These are phyloP conservation scores for Lypha dubia DNA, from an alignment of 2,888 invertebrate species.

Conservation along the genomic window DNA sequence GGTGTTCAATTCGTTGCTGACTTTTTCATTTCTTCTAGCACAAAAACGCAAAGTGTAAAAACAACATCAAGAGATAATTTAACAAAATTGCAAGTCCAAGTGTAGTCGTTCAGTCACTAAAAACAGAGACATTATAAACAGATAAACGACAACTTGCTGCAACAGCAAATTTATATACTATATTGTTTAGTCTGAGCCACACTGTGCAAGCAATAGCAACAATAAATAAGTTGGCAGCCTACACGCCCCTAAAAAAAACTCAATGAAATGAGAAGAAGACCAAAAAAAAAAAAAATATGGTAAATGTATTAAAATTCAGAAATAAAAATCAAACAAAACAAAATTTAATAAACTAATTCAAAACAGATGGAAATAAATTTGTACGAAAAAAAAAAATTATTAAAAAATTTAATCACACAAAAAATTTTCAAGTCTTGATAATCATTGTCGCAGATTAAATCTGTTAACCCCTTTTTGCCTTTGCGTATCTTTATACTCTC, in stretches of 20 bases:
- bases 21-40: conserved; percentile 15
- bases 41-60: conserved; percentile 45
- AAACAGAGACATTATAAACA: conserved; percentile 61
- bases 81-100: conserved; percentile 37
- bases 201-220: neutral
- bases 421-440: neutral
- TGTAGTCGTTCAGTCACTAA: conserved; percentile 27
- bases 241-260: conserved; percentile 71
- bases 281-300: no score
- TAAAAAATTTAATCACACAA: conserved; percentile 15
- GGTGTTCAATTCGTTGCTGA: conserved; percentile 53
- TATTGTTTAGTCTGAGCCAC: neutral
- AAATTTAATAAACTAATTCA: conserved; percentile 46
- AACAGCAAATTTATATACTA: conserved; percentile 22
- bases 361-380: conserved; percentile 46
- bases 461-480: no score
- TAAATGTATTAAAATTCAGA: conserved; percentile 4
- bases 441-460: neutral
- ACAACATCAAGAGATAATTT: conserved; percentile 37
- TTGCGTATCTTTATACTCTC: no score
- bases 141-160: conserved; percentile 63
- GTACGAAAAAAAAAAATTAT: conserved; percentile 8
- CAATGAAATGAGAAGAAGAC: conserved; percentile 8
- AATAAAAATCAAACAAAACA: conserved; percentile 36
- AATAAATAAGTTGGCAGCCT: conserved; percentile 64